Base-by-base conservation (phyloP, 2,113 vertebrate species). In the Hystrix brachyura region DNA sequence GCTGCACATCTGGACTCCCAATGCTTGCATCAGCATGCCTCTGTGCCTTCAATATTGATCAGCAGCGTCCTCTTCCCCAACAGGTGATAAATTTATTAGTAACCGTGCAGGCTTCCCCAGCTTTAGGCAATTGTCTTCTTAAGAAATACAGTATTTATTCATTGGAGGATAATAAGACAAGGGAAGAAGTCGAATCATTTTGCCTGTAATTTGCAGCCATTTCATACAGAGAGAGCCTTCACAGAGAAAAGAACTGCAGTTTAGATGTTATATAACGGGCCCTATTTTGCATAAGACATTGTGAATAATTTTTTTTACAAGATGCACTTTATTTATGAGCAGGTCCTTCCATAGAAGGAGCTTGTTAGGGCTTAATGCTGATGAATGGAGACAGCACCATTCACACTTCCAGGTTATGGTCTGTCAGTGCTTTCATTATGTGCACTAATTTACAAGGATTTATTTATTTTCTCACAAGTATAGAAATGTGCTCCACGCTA, bases 381-480 rank as follows among this genome's bases (percentile, higher is more conserved):
- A 98, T 97, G 92, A 95, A 97, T 95, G 91, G 91, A 96, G 97
- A 96, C 91, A 96, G 92, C 65, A 88, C 90, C 81, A 90, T 97
- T 97, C 96, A 97, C 95, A 97, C 94, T 94, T 92, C 38, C 90
- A 97, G 91, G 89, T 96, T 97, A 96, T 95, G 83, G 59, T 93
- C 94, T 97, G 94, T 84, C 90, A 94, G 87, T 88, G 69, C 83
- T 97, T 98, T 95, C 93, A 92, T 97, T 97, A 93, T 90, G 85
- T 71, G 90, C 72, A 93, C 93, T 96, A 96, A 95, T 96, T 98
- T 96, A 95, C 80, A 96, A 96, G 89, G 93, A 97, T 95, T 96
- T 97, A 97, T 96, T 97, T 98, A 96, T 97, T 96, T 98, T 97
- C 96, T 97, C 90, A 90, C 96, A 97, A 96, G 96, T 81, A 87